A percentile compares a stretch with the other conserved stretches of the same genome.
Evolutionary conservation across 2,797 vertebrate genomes (phyloP).

Genomic region (Erethizon dorsatum): DNA sequence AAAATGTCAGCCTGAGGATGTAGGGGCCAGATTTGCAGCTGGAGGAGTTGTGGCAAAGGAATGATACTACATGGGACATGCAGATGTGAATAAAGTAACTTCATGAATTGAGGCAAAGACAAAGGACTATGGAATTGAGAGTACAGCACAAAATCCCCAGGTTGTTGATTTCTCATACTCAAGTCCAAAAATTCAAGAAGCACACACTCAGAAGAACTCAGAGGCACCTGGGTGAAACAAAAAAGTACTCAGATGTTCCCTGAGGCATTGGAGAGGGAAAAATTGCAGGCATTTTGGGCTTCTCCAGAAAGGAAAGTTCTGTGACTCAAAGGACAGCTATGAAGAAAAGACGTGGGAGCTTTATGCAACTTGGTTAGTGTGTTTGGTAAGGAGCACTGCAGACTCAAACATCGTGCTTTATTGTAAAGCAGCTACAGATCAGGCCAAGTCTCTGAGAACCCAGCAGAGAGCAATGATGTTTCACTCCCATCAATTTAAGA

Average conservation of each 20-base stretch:
- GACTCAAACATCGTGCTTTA: background rate
- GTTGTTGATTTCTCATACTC: background rate
- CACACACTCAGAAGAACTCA: no score
- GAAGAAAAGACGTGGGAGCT: background rate
- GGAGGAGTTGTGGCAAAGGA: background rate
- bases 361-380: background rate
- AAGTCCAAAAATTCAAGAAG: background rate
- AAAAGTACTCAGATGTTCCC: background rate
- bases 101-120: background rate
- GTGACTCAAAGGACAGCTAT: background rate
- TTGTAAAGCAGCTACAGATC: background rate
- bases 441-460: background rate
- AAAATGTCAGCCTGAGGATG: background rate
- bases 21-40: background rate
- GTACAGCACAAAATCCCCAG: background rate
- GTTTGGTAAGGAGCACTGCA: background rate
- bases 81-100: background rate
- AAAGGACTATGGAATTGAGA: rapidly evolving
- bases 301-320: background rate
- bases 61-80: background rate
- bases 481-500: background rate
- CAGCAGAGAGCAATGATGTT: background rate
- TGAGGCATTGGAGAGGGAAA: background rate
- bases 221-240: background rate
- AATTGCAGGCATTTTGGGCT: rapidly evolving